Evolutionary conservation across 2,888 invertebrate genomes (phyloP), one percentile per base, ranked within the genome.

Genomic region (Trisateles emortualis): DNA sequence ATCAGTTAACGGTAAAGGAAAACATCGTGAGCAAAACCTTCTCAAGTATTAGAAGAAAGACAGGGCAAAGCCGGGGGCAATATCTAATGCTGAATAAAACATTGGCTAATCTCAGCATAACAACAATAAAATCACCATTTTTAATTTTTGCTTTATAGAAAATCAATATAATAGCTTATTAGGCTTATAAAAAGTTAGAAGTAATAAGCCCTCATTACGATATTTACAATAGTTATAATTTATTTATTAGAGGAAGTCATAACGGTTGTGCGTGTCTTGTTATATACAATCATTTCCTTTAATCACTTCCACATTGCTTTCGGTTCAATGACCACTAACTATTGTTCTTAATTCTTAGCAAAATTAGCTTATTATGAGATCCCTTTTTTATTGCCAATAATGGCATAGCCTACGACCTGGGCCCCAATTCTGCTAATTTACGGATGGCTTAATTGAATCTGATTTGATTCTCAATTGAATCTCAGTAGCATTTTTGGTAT

Each of bases 231-330:
- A 60, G 55, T 52, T 47, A 51, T 58, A 56, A 61, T 64, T 51
- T 55, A 33, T 57, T 61, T 61, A 61, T 49, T 44, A 56, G 39
- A 52, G 65, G 69, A 67, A 65, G 58, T 53, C 52, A 29, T 65
- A 61, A 52, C 51, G 38, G 44, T 53, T 51, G 48, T 41, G 19
- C 39, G 40, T 64, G 53, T 52, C 46, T 59, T 48, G 52, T 52
- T 49, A 36, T 60, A 46, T 53, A 52, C 16, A 52, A 45, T 58
- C 29, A 60, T 56, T 58, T 58, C 51, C 49, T 61, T 58, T 47
- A 47, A 61, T 65, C 51, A 47, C 38, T 53, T 50, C 16, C 26
- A 49, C 32, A 45, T 51, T 52, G 30, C 45, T 22, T 54, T 58
- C 38, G 16, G 41, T 45, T 47, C 17, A 52, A 54, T 68, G 39